Percentiles rank a stretch among this genome's conserved stretches.
Conservation (phyloP, 2,113 vertebrate species). For the Hippopotamus amphibius region DNA sequence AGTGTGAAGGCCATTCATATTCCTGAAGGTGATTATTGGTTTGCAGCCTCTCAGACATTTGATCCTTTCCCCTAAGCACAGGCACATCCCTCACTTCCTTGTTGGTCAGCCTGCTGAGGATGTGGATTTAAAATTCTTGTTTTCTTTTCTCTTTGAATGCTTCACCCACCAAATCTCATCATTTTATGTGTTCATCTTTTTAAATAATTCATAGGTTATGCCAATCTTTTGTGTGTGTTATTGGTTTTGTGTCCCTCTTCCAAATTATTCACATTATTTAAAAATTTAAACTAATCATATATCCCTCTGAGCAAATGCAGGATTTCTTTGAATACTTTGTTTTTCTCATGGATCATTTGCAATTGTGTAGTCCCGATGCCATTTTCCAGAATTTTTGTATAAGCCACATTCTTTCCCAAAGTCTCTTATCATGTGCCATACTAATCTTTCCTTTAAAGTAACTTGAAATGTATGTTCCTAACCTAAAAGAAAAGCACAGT, state of each 20-base stretch:
- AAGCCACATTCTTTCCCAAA: not conserved
- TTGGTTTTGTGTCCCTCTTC: not conserved
- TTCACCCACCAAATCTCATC: not conserved
- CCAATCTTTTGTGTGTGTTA: not conserved
- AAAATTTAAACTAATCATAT: not conserved
- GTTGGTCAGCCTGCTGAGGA: not conserved
- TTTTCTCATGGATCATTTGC: not conserved
- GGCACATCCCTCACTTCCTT: not conserved
- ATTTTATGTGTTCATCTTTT: not conserved
- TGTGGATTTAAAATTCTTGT: not conserved
- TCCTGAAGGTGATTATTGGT: not conserved
- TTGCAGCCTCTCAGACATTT: not conserved
- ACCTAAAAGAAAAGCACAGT: not conserved
- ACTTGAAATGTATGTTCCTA: not conserved
- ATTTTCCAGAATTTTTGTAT: not conserved
- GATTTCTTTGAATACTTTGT: not conserved
- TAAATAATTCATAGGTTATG: not conserved
- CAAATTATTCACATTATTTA: not conserved
- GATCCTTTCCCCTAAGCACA: not conserved
- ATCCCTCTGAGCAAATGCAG: not conserved
- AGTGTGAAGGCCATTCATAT: not conserved
- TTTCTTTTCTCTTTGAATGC: not conserved
- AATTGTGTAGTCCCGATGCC: not conserved
- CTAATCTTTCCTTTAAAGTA: not conserved
- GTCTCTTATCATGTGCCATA: not conserved